Conservation (phyloP, 2,888 invertebrate species). For the Cryptocephalus moraei region DNA sequence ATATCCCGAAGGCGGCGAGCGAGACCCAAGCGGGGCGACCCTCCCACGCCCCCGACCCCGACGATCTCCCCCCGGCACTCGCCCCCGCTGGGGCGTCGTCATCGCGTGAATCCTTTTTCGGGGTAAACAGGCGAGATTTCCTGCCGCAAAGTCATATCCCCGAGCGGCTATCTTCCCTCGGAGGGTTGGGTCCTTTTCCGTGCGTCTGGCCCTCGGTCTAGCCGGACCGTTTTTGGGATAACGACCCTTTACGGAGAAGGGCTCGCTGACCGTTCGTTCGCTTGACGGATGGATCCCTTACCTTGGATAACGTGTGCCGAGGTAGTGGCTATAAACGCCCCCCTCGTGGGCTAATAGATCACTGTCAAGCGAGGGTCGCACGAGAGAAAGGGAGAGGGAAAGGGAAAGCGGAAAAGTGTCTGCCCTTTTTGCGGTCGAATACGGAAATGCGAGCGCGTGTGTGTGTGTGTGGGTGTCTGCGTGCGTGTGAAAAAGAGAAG, state of each 20-base stretch:
- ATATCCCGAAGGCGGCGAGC: neutral
- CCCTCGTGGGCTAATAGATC: constrained; percentile 17
- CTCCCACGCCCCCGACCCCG: neutral
- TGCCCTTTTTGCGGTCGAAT: no score
- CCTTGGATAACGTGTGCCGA: constrained; percentile 25
- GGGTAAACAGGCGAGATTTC: constrained; percentile 28
- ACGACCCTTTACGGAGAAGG: constrained; percentile 12
- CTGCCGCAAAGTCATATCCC: constrained; percentile 31
- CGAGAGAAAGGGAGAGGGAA: constrained; percentile 4
- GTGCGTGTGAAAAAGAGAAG: no score
- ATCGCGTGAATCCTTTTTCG: constrained; percentile 27
- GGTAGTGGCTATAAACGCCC: constrained; percentile 14
- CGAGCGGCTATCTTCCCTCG: constrained; percentile 24
- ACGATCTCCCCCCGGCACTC: neutral
- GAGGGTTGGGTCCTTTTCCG: constrained; percentile 13
- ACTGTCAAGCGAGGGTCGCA: constrained; percentile 15
- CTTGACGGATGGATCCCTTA: constrained; percentile 27
- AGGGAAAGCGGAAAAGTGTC: no score
- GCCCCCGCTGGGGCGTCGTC: no score
- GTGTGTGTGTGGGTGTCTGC: no score
- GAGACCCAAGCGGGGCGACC: constrained; percentile 1
- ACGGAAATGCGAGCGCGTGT: no score
- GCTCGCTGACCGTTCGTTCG: constrained; percentile 15
- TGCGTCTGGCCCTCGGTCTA: constrained; percentile 33
- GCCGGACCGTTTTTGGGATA: constrained; percentile 9